Percentiles rank a stretch among this genome's conserved stretches.
These are phyloP conservation scores for Apantesis nais DNA, from an alignment of 2,888 invertebrate genomes.

Conservation along the genomic window DNA sequence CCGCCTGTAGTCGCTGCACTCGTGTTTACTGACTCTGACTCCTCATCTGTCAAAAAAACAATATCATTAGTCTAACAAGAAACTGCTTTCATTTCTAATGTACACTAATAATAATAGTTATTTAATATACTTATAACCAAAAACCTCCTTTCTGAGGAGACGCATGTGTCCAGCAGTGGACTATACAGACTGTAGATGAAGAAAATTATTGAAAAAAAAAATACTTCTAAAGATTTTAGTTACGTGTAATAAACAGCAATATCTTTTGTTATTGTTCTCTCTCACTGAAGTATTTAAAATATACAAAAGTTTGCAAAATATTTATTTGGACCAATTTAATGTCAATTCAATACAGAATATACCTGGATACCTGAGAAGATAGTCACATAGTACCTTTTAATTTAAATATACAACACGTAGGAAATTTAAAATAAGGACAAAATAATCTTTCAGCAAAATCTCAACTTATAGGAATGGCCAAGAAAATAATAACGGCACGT, in stretches of 20 bases:
- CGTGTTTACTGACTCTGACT: conserved; percentile 80
- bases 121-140: too few species aligned
- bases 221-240: too few species aligned
- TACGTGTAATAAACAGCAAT: too few species aligned
- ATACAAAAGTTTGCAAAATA: too few species aligned
- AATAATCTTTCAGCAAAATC: neutral
- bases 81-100: neutral
- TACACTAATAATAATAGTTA: too few species aligned
- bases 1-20: conserved; percentile 63
- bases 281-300: too few species aligned
- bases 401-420: neutral
- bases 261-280: too few species aligned
- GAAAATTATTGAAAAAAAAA: too few species aligned
- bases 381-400: neutral
- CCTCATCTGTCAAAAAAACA: conserved; percentile 81
- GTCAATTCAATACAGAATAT: too few species aligned
- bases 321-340: too few species aligned
- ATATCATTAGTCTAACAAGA: neutral
- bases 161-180: neutral
- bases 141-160: too few species aligned
- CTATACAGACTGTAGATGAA: neutral
- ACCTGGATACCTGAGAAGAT: neutral
- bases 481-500: conserved; percentile 12
- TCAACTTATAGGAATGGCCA: neutral
- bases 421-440: neutral